Evolutionary conservation across 2,888 invertebrate species (phyloP), one percentile per base, ranked within the genome.

Genomic region (Harmothoe impar): DNA sequence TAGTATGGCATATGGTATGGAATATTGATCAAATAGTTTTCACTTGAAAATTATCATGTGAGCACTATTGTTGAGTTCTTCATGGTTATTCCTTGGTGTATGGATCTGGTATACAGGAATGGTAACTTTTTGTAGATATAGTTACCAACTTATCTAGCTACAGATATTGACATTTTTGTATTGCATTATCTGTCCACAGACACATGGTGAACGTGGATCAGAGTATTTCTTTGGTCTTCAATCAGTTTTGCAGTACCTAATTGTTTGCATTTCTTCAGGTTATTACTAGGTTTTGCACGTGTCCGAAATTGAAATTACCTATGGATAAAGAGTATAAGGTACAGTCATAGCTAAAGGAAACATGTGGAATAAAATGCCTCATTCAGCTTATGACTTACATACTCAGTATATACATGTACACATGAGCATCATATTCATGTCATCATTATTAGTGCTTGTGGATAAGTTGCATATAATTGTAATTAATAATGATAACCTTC

Each of bases 1-100:
- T 72, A 72, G 25, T 29, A 29, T n/a, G 15, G 25, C 72, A 72
- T 72, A 29, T 72, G 25, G 20, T 72, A 29, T 72, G 25, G 20
- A 25, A 72, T 29, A 72, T 72, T 29, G 25, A 72, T 72, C 29
- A 23, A 81, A 81, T 81, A 81, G 81, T 77, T 81, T 81, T 35
- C 81, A 81, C 81, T 81, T 81, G 81, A 81, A 81, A 81, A 15
- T 15, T 29, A 29, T 62, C 20, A 20, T 62, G 7, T 62, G 23
- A 62, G 62, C 62, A 25, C 25, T 72, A 72, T 72, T 29, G 72
- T 72, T 72, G 29, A 72, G 72, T 72, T 72, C 72, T 72, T 72
- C 23, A n/a, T 20, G 20, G 23, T 62, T 10, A n/a, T 62, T 20
- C 62, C 15, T 62, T 62, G 3, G 43, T 43, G 43, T 43, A 10